Evolutionary conservation across 2,888 invertebrate genomes (phyloP).

Genomic region (Oligia fasciuncula): DNA sequence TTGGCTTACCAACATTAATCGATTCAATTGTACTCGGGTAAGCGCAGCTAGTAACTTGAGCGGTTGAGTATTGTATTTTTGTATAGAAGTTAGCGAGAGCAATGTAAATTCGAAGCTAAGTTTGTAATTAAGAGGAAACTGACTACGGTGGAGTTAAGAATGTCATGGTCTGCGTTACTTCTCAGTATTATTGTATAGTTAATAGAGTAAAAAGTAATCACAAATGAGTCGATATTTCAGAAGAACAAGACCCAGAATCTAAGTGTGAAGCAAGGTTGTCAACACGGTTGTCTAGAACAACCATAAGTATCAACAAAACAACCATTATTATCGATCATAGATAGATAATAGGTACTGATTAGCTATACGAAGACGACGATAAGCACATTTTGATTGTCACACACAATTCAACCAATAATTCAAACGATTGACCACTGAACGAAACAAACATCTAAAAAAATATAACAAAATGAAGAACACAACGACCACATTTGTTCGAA

Average conservation of each 20-base stretch:
- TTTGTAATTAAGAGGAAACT: neutral
- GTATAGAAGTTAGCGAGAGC: neutral
- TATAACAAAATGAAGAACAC: constrained; percentile 10
- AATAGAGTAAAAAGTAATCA: neutral
- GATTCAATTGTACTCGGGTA: constrained; percentile 5
- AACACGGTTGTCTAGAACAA: neutral
- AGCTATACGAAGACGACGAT: neutral
- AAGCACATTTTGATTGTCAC: neutral
- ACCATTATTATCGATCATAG: neutral
- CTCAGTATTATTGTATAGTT: neutral
- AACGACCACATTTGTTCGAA: constrained; percentile 43
- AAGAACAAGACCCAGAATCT: neutral
- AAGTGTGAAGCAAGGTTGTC: neutral
- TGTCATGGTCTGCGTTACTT: neutral
- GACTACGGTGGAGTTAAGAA: too few relatives aligned
- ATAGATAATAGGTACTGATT: neutral
- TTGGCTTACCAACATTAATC: constrained; percentile 22
- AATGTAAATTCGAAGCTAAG: neutral
- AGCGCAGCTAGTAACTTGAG: constrained; percentile 5
- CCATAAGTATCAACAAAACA: too few relatives aligned
- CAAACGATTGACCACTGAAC: neutral
- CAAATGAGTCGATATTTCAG: neutral
- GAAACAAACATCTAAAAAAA: neutral
- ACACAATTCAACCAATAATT: neutral
- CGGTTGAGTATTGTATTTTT: constrained; percentile 1